Conservation (phyloP, 1,140 invertebrate genomes). For the Paralvinella palmiformis region DNA sequence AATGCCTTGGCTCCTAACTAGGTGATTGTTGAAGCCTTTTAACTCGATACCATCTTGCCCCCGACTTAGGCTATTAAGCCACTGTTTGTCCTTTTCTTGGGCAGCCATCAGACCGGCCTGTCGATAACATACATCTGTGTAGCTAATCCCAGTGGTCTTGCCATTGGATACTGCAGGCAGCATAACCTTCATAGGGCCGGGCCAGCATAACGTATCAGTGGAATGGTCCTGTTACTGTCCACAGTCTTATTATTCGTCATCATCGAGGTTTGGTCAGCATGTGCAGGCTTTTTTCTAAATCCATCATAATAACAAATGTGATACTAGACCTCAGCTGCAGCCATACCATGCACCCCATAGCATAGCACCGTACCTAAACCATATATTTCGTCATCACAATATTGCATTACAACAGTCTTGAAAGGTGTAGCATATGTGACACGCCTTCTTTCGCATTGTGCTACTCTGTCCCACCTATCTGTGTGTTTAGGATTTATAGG, state of each 20-base stretch:
- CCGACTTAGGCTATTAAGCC: neutral
- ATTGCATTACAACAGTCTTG: neutral
- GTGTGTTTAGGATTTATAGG: neutral
- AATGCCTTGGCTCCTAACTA: neutral
- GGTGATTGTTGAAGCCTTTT: constrained; percentile 8
- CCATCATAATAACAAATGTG: too few species aligned
- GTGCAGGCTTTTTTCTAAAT: neutral
- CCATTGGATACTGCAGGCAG: neutral
- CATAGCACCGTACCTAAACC: neutral
- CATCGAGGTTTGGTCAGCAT: neutral
- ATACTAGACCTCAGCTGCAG: neutral
- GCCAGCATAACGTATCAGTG: constrained; percentile 2
- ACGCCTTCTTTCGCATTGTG: neutral
- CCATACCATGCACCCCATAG: neutral
- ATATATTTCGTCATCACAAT: neutral
- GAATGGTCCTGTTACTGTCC: neutral
- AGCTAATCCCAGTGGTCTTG: neutral
- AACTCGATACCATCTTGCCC: constrained; percentile 7
- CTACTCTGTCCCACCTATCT: constrained; percentile 1
- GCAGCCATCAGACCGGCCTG: too few species aligned
- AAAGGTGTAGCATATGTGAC: constrained; percentile 3
- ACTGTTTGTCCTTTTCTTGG: neutral
- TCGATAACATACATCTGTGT: too few species aligned
- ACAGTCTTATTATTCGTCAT: neutral
- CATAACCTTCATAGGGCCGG: constrained; percentile 4